Evolutionary conservation across 1,140 invertebrate genomes (phyloP).

Genomic region (Trichonephila clavipes): DNA sequence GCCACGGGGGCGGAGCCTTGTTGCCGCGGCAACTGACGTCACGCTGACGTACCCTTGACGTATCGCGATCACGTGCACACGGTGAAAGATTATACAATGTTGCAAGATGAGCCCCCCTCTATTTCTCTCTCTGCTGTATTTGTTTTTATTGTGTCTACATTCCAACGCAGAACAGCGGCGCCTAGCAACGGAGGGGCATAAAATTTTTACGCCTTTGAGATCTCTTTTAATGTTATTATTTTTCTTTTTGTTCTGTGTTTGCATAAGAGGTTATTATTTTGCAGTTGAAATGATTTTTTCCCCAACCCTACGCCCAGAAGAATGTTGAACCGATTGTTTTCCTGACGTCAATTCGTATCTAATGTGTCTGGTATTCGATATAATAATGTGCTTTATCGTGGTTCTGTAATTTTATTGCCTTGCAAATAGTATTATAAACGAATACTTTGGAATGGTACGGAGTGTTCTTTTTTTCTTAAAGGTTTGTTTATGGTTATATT

Average conservation of each 20-base stretch:
- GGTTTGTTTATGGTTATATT: not conserved
- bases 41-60: slow-evolving; percentile 63
- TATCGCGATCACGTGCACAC: slow-evolving; percentile 69
- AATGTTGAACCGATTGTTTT: not conserved
- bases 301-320: not conserved
- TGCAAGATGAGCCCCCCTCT: slow-evolving; percentile 63
- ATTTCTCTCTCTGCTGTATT: slow-evolving; percentile 6
- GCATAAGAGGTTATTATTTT: slow-evolving; percentile 38
- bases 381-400: slow-evolving; percentile 13
- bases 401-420: slow-evolving; percentile 1
- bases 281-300: not conserved
- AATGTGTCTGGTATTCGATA: slow-evolving; percentile 12
- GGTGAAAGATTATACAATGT: slow-evolving; percentile 71
- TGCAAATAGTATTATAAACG: not conserved
- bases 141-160: slow-evolving; percentile 75
- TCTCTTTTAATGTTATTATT: not conserved
- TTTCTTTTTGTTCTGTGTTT: not conserved
- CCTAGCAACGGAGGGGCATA: slow-evolving; percentile 69
- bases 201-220: slow-evolving; percentile 64
- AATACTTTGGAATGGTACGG: not conserved
- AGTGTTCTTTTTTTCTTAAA: not conserved
- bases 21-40: slow-evolving; percentile 63
- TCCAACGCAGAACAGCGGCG: slow-evolving; percentile 51
- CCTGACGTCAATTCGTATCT: slow-evolving; percentile 5
- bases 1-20: slow-evolving; percentile 47